Evolutionary conservation across 2,888 invertebrate species (phyloP).

Genomic region (Blera fallax): DNA sequence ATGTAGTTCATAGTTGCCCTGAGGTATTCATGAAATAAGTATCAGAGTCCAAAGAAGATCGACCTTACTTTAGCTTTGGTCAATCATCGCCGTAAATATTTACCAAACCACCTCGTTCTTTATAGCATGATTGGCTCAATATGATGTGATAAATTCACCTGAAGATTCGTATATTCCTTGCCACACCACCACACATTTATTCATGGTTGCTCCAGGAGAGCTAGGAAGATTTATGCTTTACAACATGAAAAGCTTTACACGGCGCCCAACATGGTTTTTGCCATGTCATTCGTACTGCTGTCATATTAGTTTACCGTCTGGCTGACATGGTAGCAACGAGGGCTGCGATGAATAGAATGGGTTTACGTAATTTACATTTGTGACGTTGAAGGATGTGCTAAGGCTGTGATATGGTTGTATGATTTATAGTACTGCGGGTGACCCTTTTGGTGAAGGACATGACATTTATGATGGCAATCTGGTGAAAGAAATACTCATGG

Average conservation of each 20-base stretch:
- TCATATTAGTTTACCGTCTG: slow-evolving; percentile 23
- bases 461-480: neutral
- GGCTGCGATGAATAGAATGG: neutral
- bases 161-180: slow-evolving; percentile 19
- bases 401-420: slow-evolving; percentile 9
- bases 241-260: slow-evolving; percentile 11
- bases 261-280: slow-evolving; percentile 32
- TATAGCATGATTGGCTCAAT: slow-evolving; percentile 15
- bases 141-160: slow-evolving; percentile 48
- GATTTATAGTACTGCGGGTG: neutral
- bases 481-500: neutral
- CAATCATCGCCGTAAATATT: too few relatives aligned
- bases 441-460: neutral
- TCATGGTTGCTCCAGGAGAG: slow-evolving; percentile 26
- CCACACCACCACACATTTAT: slow-evolving; percentile 7
- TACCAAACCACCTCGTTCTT: neutral
- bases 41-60: too few relatives aligned
- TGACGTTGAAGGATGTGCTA: slow-evolving; percentile 21
- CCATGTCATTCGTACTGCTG: slow-evolving; percentile 15
- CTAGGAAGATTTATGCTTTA: slow-evolving; percentile 44
- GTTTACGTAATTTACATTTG: slow-evolving; percentile 35
- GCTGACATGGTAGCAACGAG: neutral
- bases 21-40: too few relatives aligned
- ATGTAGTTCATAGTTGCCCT: too few relatives aligned
- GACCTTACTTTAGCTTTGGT: too few relatives aligned